Evolutionary conservation across 2,113 vertebrate genomes (phyloP), one percentile per base, ranked within the genome.

Genomic region (Ageneiosus marmoratus): DNA sequence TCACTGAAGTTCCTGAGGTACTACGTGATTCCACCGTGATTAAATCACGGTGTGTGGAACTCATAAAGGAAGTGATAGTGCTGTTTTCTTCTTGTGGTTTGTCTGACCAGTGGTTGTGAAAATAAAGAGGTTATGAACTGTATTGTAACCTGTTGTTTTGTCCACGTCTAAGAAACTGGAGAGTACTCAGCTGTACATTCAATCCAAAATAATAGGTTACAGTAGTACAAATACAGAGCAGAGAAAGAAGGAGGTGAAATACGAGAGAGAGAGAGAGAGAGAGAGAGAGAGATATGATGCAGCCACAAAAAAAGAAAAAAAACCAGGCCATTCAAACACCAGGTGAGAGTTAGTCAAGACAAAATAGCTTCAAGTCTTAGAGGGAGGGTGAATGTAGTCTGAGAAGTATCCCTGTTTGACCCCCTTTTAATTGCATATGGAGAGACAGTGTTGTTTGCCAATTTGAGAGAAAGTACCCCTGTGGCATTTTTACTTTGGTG

Each of bases 261-360:
- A 5, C 1, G 12, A 4, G 60, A 6, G 27, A 16, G 13, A 37
- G 18, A 1, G 16, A 67, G 1, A 9, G 18, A 44, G 37, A 70
- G 37, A 46, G 22, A 22, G 7, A 24, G 9, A 41, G 34, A 24
- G 24, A 13, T 18, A 46, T 72, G 11, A 4, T 46, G 41, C 0
- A 46, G 41, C 41, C 37, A 73, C 7, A 73, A 73, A 34, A 1
- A 18, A 9, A 75, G 20, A 53, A 27, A 75, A 75, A 53, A 73
- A 50, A 51, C 18, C n/a, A 44, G n/a, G 70, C 24, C 70, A 51
- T 46, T n/a, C 27, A 32, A 51, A 27, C 10, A 51, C 15, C 72
- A 74, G 72, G 46, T 74, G 48, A 32, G 46, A 11, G 41, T 72
- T 72, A 48, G 69, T 50, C 44, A 48, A 73, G 46, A 73, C 70